Base-by-base conservation (phyloP, 2,797 vertebrate genomes). In the Sus cebifrons region DNA sequence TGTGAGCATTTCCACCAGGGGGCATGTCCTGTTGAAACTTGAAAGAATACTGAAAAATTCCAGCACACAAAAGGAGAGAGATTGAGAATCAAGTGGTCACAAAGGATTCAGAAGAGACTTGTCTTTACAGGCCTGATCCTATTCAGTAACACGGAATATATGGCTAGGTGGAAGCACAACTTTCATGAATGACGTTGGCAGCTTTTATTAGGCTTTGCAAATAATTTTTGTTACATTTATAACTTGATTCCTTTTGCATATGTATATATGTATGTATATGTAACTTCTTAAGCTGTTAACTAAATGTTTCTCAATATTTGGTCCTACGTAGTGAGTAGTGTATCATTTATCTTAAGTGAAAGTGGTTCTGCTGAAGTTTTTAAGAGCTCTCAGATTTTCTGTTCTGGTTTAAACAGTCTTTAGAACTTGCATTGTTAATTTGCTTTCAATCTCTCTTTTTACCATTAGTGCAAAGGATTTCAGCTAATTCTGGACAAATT, bases 1-100 rank as follows among this genome's bases (percentile, higher is more conserved):
- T 78, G 60, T 23, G 58, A 60, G 15, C 49, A 14, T 92, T 56
- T 96, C 96, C 95, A 94, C 95, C 93, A 96, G 95, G 91, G 95
- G 97, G 89, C 96, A 90, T 16, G 89, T 75, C 86, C 89, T 92
- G 2, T 86, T 88, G 94, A 95, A 91, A 90, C 64, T 85, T 73
- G 67, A 75, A 78, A 89, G 86, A 95, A 86, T 36, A 18, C 75
- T 32, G 83, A 56, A 75, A 86, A 86, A 82, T 82, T 75, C 20
- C 9, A 68, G 70, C 88, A 92, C 88, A 75, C 56, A 56, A 62
- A 94, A 85, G 77, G 21, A 60, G 36, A 56, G 83, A 74, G 60
- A 6, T 67, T 27, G 77, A 86, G 70, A 91, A 54, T 78, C 27
- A 62, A 87, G 54, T 85, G 21, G 18, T 82, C 40, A 77, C 88